These are phyloP conservation scores for Cynoglossus semilaevis DNA, from an alignment of 2,113 vertebrate species.

Conservation along the genomic window DNA sequence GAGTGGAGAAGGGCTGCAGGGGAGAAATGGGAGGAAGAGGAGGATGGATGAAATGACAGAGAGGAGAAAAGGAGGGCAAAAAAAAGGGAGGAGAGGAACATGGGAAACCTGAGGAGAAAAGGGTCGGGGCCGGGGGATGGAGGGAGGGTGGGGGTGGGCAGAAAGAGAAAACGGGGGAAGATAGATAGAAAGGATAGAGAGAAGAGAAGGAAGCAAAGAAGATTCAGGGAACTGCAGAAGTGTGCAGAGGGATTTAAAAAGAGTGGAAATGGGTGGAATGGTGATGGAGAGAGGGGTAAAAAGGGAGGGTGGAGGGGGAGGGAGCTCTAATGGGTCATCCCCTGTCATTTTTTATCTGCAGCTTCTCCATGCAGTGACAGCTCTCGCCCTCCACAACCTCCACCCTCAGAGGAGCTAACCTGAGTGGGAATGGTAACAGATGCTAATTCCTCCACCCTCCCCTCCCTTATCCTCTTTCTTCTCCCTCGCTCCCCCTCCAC, in stretches of 20 bases:
- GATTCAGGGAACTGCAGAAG: no score
- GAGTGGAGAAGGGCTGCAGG: background rate
- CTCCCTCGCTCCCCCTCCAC: slow-evolving; percentile 8
- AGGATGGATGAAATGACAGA: background rate
- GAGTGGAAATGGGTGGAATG: background rate
- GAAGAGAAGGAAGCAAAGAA: background rate
- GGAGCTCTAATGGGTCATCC: slow-evolving; percentile 49
- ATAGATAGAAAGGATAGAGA: background rate
- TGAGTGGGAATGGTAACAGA: slow-evolving; percentile 70
- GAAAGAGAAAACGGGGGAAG: background rate
- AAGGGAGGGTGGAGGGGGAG: background rate
- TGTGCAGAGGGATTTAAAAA: background rate
- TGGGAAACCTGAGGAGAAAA: background rate
- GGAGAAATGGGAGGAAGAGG: background rate
- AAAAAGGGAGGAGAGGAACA: slow-evolving; percentile 1
- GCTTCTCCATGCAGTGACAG: slow-evolving; percentile 59
- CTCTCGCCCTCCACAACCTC: slow-evolving; percentile 31
- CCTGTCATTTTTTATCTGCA: slow-evolving; percentile 62
- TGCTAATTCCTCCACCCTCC: slow-evolving; percentile 77
- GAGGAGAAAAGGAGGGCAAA: background rate
- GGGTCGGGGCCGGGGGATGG: no score
- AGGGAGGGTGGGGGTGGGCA: no score
- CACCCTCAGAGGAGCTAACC: slow-evolving; percentile 61
- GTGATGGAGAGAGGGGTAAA: background rate
- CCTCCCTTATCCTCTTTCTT: slow-evolving; percentile 28